Conservation (phyloP, 1,140 invertebrate species). For the Drosophila setifemur region DNA sequence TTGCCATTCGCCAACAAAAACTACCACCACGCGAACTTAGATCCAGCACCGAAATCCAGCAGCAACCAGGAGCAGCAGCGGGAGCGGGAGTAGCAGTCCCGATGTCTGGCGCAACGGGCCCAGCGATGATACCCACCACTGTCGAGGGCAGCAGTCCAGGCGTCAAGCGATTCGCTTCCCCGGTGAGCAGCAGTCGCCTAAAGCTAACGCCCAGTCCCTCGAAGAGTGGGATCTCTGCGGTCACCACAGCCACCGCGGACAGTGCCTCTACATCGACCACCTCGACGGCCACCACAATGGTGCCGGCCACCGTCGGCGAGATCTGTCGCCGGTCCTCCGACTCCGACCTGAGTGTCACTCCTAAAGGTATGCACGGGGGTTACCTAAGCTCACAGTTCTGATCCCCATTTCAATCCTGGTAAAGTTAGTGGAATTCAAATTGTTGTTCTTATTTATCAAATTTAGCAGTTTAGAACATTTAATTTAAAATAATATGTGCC, state of each 20-base stretch:
- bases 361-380: conserved; percentile 89
- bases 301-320: conserved; percentile 67
- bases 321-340: conserved; percentile 93
- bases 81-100: not conserved
- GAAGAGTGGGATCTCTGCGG: conserved; percentile 66
- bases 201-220: conserved; percentile 77
- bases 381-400: not conserved
- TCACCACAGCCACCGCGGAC: conserved; percentile 62
- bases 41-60: conserved; percentile 59
- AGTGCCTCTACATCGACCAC: conserved; percentile 68
- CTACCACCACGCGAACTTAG: conserved; percentile 51
- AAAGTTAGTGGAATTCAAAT: not conserved
- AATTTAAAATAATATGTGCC: no score
- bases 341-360: conserved; percentile 95
- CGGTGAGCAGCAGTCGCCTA: conserved; percentile 47
- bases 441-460: no score
- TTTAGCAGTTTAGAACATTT: no score
- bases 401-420: not conserved
- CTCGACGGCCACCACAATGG: conserved; percentile 73
- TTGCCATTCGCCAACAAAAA: conserved; percentile 61
- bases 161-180: conserved; percentile 57
- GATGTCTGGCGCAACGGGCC: not conserved
- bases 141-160: conserved; percentile 44
- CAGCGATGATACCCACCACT: conserved; percentile 49
- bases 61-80: conserved; percentile 25